Base-by-base conservation (phyloP, 2,797 vertebrate genomes). In the Phataginus tricuspis region DNA sequence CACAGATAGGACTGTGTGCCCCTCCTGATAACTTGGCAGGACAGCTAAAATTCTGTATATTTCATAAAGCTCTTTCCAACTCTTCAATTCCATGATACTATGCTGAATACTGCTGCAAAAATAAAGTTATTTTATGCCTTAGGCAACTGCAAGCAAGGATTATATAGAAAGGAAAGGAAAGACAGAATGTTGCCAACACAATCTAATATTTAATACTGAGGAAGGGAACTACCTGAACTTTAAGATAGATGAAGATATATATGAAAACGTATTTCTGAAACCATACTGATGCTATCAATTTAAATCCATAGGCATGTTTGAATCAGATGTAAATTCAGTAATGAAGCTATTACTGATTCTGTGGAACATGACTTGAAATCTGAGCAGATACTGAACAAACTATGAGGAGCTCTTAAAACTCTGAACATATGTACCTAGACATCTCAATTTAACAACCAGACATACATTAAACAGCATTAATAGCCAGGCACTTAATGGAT, bases 391-490 rank as follows among this genome's bases (percentile, higher is more conserved):
- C 97, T 14, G 97, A 98, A 97, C 97, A 97, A 98, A 98, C 98
- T 98, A 96, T 92, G 75, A 98, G 98, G 98, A 98, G 97, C 98
- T 98, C 98, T 98, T 98, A 98, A 45, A 99, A 98, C 97, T 98
- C 98, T 97, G 98, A 98, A 98, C 37, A 94, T 98, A 98, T 98
- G 98, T 98, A 99, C 98, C 98, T 98, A 98, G 98, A 99, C 98
- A 98, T 99, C 99, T 99, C 98, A 99, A 99, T 99, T 99, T 99
- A 99, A 98, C 97, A 98, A 98, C 98, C 98, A 99, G 98, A 99
- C 99, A 99, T 99, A 99, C 99, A 99, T 99, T 99, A 99, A 99
- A 99, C 98, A 98, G 98, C 98, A 99, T 99, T 99, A 99, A 99
- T 99, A 99, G 98, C 98, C 95, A 98, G 97, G 98, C 98, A 99